Conservation (phyloP, 2,888 invertebrate species). For the Sarcophaga caerulescens region DNA sequence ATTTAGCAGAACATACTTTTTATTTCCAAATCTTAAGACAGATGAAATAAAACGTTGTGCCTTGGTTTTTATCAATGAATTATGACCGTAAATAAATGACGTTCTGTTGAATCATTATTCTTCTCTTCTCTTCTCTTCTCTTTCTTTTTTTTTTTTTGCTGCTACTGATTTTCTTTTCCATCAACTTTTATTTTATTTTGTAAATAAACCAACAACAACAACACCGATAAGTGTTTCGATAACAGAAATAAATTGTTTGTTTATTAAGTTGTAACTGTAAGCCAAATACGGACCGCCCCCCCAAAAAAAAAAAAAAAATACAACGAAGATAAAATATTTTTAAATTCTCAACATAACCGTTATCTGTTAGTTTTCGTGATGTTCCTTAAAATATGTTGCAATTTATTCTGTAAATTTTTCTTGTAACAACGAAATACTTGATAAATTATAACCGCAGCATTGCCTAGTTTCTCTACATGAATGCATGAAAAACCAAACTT, state of each 20-base stretch:
- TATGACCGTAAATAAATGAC: slow-evolving; percentile 69
- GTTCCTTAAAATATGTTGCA: slow-evolving; percentile 47
- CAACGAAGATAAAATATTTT: slow-evolving; percentile 10
- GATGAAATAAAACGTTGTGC: slow-evolving; percentile 24
- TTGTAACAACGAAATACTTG: background rate
- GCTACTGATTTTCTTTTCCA: slow-evolving; percentile 4
- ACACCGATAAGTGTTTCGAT: slow-evolving; percentile 16
- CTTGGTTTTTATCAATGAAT: slow-evolving; percentile 66
- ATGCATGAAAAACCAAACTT: no score
- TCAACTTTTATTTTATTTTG: background rate
- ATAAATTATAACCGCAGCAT: no score
- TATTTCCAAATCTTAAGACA: background rate
- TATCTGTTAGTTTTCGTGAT: background rate
- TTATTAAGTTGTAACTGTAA: slow-evolving; percentile 45
- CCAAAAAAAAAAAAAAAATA: no score
- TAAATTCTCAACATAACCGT: slow-evolving; percentile 11
- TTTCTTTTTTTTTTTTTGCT: background rate
- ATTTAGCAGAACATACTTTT: background rate
- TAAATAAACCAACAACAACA: slow-evolving; percentile 34
- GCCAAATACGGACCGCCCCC: slow-evolving; percentile 3
- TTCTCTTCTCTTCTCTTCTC: slow-evolving; percentile 33
- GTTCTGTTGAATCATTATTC: slow-evolving; percentile 69
- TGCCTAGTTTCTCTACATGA: no score
- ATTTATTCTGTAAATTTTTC: background rate
- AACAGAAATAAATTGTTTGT: slow-evolving; percentile 46